A percentile compares a stretch with the other conserved stretches of the same genome.
Conservation (phyloP, 1,140 invertebrate genomes). For the Calliopsis andreniformis region DNA sequence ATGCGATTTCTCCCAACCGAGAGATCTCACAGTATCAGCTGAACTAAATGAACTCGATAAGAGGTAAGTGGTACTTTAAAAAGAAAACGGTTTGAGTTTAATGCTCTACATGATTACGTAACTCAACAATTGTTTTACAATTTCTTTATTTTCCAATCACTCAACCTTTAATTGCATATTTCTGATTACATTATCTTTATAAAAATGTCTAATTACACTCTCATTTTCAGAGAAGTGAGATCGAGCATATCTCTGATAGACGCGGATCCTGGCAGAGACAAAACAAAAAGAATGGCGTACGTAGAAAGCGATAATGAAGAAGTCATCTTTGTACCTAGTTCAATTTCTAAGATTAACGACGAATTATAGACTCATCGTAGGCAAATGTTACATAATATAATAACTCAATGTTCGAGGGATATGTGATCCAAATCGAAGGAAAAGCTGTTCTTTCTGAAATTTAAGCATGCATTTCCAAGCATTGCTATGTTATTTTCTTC, state of each 20-base stretch:
- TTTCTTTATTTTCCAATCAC: background rate
- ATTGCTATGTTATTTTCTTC: too few relatives aligned
- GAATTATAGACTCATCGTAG: conserved; percentile 55
- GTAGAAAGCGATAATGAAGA: conserved; percentile 59
- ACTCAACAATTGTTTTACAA: too few relatives aligned
- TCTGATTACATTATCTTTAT: too few relatives aligned
- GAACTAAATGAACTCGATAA: conserved; percentile 76
- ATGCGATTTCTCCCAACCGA: conserved; percentile 83
- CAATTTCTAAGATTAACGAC: conserved; percentile 57
- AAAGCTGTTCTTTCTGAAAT: too few relatives aligned
- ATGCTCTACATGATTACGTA: too few relatives aligned
- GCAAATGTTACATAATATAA: background rate
- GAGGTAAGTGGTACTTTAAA: conserved; percentile 68
- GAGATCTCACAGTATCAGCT: conserved; percentile 81
- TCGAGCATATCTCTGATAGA: conserved; percentile 69
- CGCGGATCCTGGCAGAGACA: conserved; percentile 67
- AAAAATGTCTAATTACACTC: background rate
- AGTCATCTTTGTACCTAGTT: conserved; percentile 61
- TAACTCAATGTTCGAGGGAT: background rate
- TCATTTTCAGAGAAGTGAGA: conserved; percentile 21
- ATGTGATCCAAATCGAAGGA: too few relatives aligned
- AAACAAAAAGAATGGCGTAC: conserved; percentile 58
- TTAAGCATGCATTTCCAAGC: too few relatives aligned
- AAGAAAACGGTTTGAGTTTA: too few relatives aligned
- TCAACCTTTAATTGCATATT: too few relatives aligned